Conservation (phyloP, 2,797 vertebrate species). For the Falco concolor region DNA sequence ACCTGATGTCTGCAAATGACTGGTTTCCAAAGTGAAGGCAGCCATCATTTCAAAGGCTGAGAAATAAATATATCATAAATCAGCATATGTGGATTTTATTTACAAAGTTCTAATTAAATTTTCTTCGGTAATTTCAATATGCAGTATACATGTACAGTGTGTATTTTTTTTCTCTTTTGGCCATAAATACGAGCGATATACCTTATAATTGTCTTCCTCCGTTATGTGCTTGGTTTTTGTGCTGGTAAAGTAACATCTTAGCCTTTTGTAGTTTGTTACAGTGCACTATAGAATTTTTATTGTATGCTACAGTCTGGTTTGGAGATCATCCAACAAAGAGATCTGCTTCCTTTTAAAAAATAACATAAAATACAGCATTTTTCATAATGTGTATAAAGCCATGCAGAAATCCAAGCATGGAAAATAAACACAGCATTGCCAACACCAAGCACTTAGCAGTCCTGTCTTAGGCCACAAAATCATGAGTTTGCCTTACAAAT, state of each 20-base stretch:
- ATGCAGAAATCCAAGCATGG: constrained; percentile 25
- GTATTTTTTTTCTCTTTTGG: background rate
- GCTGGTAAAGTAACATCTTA: constrained; percentile 8
- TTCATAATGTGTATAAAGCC: constrained; percentile 13
- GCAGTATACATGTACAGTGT: background rate
- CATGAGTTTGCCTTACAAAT: constrained; percentile 14
- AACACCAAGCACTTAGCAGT: constrained; percentile 20
- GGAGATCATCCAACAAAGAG: constrained; percentile 31
- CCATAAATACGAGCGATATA: background rate
- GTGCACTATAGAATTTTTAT: constrained; percentile 39
- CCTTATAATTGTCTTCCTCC: constrained; percentile 1
- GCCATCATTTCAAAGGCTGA: constrained; percentile 13
- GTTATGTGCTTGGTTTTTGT: background rate
- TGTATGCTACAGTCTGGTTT: constrained; percentile 49
- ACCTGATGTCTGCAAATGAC: constrained; percentile 44
- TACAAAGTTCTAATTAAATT: constrained; percentile 43
- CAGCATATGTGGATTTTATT: constrained; percentile 41
- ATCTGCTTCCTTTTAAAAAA: constrained; percentile 58
- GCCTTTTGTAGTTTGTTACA: constrained; percentile 23
- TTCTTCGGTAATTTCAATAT: constrained; percentile 32
- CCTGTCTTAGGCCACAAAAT: constrained; percentile 51
- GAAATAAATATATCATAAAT: constrained; percentile 42
- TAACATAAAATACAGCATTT: constrained; percentile 39
- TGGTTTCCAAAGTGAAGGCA: constrained; percentile 19
- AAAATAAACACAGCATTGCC: constrained; percentile 56